A percentile compares a stretch with the other conserved stretches of the same genome.
Evolutionary conservation across 2,113 vertebrate genomes (phyloP).

Genomic region (Mesoclemmys tuberculata): DNA sequence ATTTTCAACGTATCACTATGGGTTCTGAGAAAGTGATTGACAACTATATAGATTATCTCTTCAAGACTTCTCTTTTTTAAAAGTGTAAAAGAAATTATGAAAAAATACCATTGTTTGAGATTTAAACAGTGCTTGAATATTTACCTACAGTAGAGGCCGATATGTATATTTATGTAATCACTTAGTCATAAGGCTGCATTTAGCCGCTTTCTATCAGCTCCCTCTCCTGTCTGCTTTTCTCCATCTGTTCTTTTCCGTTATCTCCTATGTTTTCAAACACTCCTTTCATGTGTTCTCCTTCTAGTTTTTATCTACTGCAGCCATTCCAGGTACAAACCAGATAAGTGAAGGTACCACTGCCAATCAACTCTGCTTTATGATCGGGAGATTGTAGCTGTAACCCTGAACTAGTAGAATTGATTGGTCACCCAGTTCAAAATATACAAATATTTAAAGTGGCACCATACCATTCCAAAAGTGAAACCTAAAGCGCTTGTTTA

Average conservation of each 20-base stretch:
- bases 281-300: background rate
- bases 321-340: background rate
- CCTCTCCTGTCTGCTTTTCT: conserved; percentile 26
- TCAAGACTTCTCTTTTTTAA: background rate
- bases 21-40: background rate
- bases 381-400: conserved; percentile 4
- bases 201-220: conserved; percentile 39
- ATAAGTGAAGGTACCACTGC: background rate
- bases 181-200: background rate
- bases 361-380: background rate
- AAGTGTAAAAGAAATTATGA: conserved; percentile 13
- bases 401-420: conserved; percentile 18
- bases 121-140: background rate
- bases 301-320: background rate
- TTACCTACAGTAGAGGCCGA: background rate
- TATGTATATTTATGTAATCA: conserved; percentile 21
- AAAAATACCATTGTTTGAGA: conserved; percentile 6
- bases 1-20: background rate
- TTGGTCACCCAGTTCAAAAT: conserved; percentile 37
- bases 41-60: background rate
- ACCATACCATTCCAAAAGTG: conserved; percentile 60
- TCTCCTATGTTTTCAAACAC: background rate
- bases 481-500: conserved; percentile 65
- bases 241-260: background rate
- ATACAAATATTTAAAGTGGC: conserved; percentile 60